Evolutionary conservation across 1,140 invertebrate species (phyloP).

Genomic region (Riptortus pedestris): DNA sequence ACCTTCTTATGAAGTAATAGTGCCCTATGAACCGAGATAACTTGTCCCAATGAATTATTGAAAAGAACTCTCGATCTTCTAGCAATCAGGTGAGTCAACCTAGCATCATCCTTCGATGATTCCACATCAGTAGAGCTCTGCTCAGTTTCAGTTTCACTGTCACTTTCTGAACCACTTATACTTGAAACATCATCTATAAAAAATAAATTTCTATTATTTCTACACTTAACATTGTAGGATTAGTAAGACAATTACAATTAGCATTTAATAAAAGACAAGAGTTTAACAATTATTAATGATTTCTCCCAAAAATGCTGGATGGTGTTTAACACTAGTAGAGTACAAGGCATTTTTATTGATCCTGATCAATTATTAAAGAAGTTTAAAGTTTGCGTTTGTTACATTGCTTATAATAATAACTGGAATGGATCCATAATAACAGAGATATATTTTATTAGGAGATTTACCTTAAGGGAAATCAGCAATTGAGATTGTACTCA

Average conservation of each 20-base stretch:
- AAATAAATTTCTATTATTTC: background rate
- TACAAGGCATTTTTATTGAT: too few relatives aligned
- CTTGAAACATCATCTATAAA: conserved; percentile 58
- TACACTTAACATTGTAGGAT: background rate
- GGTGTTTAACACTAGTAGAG: too few relatives aligned
- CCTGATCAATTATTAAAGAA: too few relatives aligned
- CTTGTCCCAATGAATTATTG: conserved; percentile 51
- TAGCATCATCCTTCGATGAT: conserved; percentile 34
- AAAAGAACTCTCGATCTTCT: conserved; percentile 61
- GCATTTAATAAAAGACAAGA: background rate
- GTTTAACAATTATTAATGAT: background rate
- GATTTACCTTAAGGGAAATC: too few relatives aligned
- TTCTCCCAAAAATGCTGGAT: too few relatives aligned
- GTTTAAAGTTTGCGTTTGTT: too few relatives aligned
- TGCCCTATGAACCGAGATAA: conserved; percentile 62
- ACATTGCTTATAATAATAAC: too few relatives aligned
- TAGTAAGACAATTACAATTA: background rate
- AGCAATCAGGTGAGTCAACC: conserved; percentile 43
- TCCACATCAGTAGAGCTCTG: conserved; percentile 34
- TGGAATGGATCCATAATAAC: too few relatives aligned
- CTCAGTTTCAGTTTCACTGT: conserved; percentile 40
- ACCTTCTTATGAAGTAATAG: conserved; percentile 56
- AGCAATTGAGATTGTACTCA: too few relatives aligned
- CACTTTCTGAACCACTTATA: conserved; percentile 56
- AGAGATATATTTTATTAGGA: too few relatives aligned